These are phyloP conservation scores for Leptocoma aspasia DNA, from an alignment of 2,113 vertebrate genomes.

Conservation along the genomic window DNA sequence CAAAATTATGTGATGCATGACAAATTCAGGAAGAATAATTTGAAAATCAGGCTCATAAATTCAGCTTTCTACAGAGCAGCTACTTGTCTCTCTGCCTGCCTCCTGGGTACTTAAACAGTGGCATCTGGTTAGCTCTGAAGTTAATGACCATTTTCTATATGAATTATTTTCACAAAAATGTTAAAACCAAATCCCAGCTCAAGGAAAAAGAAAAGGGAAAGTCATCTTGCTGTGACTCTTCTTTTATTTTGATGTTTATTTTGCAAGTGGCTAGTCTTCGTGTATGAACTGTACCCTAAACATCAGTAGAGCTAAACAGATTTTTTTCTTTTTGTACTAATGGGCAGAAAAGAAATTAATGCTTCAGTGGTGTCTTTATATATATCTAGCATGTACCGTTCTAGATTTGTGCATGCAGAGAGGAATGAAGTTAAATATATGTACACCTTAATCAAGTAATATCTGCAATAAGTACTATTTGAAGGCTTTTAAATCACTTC, in stretches of 20 bases:
- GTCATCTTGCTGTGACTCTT: not conserved
- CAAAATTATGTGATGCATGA: not conserved
- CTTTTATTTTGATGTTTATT: not conserved
- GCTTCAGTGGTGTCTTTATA: not conserved
- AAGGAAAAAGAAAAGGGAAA: not conserved
- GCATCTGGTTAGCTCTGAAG: constrained; percentile 41
- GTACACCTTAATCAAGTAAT: not conserved
- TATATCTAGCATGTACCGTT: not conserved
- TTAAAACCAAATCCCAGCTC: not conserved
- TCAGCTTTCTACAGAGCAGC: not conserved
- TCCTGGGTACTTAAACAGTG: not conserved
- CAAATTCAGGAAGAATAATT: constrained; percentile 8
- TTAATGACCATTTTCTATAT: constrained; percentile 47
- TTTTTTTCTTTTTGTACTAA: not conserved
- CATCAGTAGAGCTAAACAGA: not conserved
- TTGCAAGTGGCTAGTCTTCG: not conserved
- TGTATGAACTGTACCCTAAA: not conserved
- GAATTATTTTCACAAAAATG: not conserved
- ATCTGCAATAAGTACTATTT: not conserved
- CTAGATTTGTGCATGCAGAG: not conserved
- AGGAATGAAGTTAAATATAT: not conserved
- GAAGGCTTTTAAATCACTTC: not conserved
- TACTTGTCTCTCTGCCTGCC: not conserved
- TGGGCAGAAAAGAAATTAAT: not conserved
- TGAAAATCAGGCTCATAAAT: constrained; percentile 20